Conservation (phyloP, 2,888 invertebrate species). For the Caenorhabditis virilis region DNA sequence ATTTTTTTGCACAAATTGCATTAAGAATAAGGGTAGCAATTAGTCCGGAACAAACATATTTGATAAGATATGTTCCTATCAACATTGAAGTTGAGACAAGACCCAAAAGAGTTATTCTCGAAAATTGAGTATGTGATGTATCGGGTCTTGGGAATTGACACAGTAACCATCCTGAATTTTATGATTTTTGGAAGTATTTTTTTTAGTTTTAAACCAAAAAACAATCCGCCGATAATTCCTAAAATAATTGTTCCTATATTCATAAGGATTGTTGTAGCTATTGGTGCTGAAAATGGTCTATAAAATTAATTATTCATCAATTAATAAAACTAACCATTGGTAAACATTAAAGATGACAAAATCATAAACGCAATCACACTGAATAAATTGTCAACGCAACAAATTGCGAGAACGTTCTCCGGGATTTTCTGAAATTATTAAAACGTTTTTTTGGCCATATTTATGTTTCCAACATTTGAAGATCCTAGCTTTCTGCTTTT, state of each 20-base stretch:
- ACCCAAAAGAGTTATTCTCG: conserved; percentile 30
- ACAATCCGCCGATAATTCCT: conserved; percentile 23
- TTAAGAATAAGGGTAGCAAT: conserved; percentile 25
- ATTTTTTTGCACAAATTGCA: conserved; percentile 32
- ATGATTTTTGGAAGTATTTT: background rate
- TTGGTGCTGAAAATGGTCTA: conserved; percentile 23
- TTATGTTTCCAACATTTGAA: too few relatives aligned
- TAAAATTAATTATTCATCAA: too few relatives aligned
- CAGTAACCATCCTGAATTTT: conserved; percentile 20
- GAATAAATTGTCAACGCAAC: conserved; percentile 12
- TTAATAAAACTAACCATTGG: conserved; percentile 4
- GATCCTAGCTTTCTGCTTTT: conserved; percentile 2
- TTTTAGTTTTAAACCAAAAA: conserved; percentile 4
- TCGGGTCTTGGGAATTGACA: conserved; percentile 42
- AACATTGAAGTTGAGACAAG: conserved; percentile 17
- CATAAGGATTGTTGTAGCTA: conserved; percentile 29
- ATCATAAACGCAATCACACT: conserved; percentile 13
- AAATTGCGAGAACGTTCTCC: conserved; percentile 10
- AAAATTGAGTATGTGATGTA: conserved; percentile 34
- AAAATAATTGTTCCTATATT: conserved; percentile 38
- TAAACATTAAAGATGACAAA: conserved; percentile 6
- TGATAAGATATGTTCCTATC: conserved; percentile 29
- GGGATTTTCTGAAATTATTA: too few relatives aligned
- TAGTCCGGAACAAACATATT: conserved; percentile 33
- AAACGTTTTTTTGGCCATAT: too few relatives aligned